Evolutionary conservation across 1,140 invertebrate species (phyloP).

Genomic region (Contarinia nasturtii): DNA sequence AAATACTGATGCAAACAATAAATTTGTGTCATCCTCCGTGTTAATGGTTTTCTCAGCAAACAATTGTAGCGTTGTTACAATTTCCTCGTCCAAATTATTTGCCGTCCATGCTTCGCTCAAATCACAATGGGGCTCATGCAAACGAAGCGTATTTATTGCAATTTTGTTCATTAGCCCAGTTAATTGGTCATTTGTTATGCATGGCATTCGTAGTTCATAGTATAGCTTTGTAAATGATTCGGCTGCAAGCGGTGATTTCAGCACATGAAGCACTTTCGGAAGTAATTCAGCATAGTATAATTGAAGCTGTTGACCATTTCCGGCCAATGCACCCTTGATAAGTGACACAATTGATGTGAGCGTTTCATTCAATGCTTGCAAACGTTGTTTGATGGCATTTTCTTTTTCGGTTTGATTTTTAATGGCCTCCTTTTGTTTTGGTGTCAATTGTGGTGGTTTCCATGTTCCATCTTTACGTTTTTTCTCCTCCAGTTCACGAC

Average conservation of each 20-base stretch:
- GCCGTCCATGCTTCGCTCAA: conserved; percentile 59
- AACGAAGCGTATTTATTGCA: conserved; percentile 43
- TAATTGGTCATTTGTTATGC: conserved; percentile 26
- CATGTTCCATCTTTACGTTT: conserved; percentile 62
- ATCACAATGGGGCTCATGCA: conserved; percentile 58
- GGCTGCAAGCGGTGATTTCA: conserved; percentile 50
- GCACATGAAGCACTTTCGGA: conserved; percentile 34
- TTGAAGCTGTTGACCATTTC: conserved; percentile 40
- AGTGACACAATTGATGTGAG: conserved; percentile 41
- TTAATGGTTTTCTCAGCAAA: conserved; percentile 8
- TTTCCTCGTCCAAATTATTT: conserved; percentile 34
- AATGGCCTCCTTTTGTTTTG: conserved; percentile 85
- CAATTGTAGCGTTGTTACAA: conserved; percentile 5
- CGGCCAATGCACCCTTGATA: conserved; percentile 35
- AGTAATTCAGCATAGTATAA: conserved; percentile 41
- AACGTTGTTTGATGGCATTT: conserved; percentile 41
- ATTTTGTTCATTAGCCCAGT: conserved; percentile 33
- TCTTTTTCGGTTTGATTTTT: conserved; percentile 78
- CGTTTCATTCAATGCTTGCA: conserved; percentile 31
- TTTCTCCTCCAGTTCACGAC: conserved; percentile 84
- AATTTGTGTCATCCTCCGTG: conserved; percentile 2
- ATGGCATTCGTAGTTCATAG: conserved; percentile 29
- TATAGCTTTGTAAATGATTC: conserved; percentile 40
- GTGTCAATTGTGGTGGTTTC: conserved; percentile 49
- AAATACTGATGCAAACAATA: conserved; percentile 53